Base-by-base conservation (phyloP, 2,888 invertebrate genomes). In the Sphecodes monilicornis region DNA sequence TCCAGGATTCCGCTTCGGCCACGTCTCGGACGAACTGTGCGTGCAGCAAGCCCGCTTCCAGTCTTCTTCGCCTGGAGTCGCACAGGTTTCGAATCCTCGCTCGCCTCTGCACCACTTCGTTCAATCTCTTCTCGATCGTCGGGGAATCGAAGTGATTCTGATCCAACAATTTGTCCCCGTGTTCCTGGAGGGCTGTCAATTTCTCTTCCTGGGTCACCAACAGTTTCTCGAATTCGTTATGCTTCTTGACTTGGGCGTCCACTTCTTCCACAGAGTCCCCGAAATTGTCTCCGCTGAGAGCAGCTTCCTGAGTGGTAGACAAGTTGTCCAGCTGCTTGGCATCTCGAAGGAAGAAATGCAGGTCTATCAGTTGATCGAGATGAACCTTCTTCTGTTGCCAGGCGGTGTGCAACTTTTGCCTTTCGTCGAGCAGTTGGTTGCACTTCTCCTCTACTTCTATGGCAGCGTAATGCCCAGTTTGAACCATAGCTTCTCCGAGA, bases 261-360 rank as follows among this genome's bases (percentile, higher is more conserved):
- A 99, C 98, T 93, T 98, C 98, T 92, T 99, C 98, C 0, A 98
- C 98, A 0, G 97, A 97, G 64, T 97, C 96, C 0, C 97, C 97
- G 83, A 97, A 97, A 90, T 97, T 97, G 0, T 96, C 96, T 79
- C 96, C 97, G 94, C 96, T 96, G 0, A 98, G 93, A 0, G 97
- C 96, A 0, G 97, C 97, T 93, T 99, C 98, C 95, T 99, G 99
- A 0, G 98, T 96, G 22, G 97, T 97, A 85, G 98, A 98, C 22
- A 98, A 96, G 87, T 98, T 98, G 93, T 99, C 98, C 84, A 99
- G 96, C 94, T 98, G 98, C 92, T 98, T 98, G 22, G 98, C 98
- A 95, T 99, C 99, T 3, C 99, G 96, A 86, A 98, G 95, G 97
- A 99, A 99, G 94, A 98, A 98, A 95, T 99, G 99, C 91, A 99